These are phyloP conservation scores for Cetonia aurata DNA, from an alignment of 2,888 invertebrate genomes.

Conservation along the genomic window DNA sequence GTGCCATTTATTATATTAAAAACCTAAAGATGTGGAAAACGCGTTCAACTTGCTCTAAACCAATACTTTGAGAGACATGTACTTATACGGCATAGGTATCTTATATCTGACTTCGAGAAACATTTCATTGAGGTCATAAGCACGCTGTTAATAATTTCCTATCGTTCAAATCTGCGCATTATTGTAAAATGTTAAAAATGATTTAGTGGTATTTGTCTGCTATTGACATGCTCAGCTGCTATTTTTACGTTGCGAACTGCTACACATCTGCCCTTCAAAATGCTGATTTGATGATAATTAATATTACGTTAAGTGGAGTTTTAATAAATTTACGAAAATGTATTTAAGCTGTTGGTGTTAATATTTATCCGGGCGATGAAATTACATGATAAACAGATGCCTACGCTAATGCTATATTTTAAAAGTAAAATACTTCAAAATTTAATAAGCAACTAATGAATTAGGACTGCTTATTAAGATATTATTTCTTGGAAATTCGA, in stretches of 20 bases:
- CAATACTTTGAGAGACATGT: neutral
- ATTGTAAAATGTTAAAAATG: neutral
- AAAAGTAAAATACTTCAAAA: too few relatives aligned
- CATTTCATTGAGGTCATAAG: neutral
- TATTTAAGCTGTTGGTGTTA: too few relatives aligned
- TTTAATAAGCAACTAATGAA: too few relatives aligned
- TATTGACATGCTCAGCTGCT: slow-evolving; percentile 30
- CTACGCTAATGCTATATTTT: too few relatives aligned
- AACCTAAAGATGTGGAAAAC: neutral
- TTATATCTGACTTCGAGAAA: neutral
- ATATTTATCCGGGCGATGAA: too few relatives aligned
- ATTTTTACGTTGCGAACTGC: slow-evolving; percentile 14
- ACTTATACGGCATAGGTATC: neutral
- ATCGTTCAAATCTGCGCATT: slow-evolving; percentile 6
- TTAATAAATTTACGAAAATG: too few relatives aligned
- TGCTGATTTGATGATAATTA: too few relatives aligned
- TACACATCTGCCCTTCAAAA: slow-evolving; percentile 13
- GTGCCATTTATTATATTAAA: neutral
- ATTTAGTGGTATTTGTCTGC: slow-evolving; percentile 9
- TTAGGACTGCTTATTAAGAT: too few relatives aligned
- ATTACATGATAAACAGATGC: too few relatives aligned
- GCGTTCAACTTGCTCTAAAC: neutral
- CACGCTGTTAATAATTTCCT: slow-evolving; percentile 7
- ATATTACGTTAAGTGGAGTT: too few relatives aligned
- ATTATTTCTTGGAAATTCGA: too few relatives aligned